Conservation (phyloP, 2,113 vertebrate species). For the Rhinolophus sinicus region DNA sequence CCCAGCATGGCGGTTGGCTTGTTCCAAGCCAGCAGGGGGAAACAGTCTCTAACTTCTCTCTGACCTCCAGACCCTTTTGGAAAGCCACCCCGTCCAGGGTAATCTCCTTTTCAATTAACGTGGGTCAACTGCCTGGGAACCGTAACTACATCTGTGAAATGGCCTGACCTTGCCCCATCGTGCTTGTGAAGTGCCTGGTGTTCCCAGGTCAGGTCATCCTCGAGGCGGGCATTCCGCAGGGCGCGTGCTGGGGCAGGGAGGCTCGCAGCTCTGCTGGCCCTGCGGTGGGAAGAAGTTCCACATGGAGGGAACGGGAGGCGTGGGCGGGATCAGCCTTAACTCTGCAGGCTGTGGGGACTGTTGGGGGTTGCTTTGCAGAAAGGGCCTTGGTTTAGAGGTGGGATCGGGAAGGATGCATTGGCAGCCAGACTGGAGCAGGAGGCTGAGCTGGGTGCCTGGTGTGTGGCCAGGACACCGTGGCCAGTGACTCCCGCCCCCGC, state of each 20-base stretch:
- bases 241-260: neutral
- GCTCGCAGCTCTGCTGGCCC: neutral
- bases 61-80: neutral
- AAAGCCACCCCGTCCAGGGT: neutral
- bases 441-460: neutral
- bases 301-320: too few species aligned
- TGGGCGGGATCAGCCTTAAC: neutral
- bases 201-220: neutral
- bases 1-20: neutral
- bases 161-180: neutral
- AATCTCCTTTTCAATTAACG: neutral
- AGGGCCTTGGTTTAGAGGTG: neutral
- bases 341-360: neutral
- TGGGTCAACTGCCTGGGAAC: neutral
- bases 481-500: rapidly evolving
- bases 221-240: rapidly evolving
- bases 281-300: neutral
- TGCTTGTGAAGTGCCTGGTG: neutral
- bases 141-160: neutral
- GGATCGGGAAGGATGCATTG: neutral
- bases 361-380: neutral
- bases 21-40: neutral
- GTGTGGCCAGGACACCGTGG: rapidly evolving
- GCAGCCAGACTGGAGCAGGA: neutral
- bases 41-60: neutral